Conservation (phyloP, 2,888 invertebrate genomes). For the Disparrhopalites patrizii region DNA sequence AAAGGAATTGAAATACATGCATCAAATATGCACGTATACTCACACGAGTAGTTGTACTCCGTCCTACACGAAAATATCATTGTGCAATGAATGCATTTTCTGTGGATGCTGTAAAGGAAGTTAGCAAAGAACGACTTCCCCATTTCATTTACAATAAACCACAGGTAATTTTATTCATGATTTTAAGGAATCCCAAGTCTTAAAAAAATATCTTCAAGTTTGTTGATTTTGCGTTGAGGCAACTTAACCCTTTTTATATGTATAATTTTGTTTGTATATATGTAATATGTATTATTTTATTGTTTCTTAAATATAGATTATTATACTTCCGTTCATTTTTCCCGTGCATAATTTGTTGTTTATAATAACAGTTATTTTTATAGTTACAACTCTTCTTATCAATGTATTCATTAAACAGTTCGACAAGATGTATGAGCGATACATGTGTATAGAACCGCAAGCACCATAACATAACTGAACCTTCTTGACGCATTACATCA, state of each 20-base stretch:
- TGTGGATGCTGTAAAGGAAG: too few species aligned
- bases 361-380: background rate
- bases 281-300: too few species aligned
- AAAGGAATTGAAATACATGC: too few species aligned
- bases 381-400: background rate
- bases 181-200: constrained; percentile 29
- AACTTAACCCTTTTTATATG: constrained; percentile 6
- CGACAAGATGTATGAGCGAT: constrained; percentile 17
- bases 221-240: constrained; percentile 7
- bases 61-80: too few species aligned
- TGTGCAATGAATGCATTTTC: too few species aligned
- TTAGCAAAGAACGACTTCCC: too few species aligned
- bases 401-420: constrained; percentile 3
- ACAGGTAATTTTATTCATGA: constrained; percentile 17
- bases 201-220: constrained; percentile 38
- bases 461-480: constrained; percentile 24
- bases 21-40: too few species aligned
- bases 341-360: background rate
- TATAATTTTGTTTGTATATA: too few species aligned
- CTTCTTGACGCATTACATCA: too few species aligned
- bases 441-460: constrained; percentile 26
- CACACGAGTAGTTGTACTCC: too few species aligned
- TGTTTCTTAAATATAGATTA: too few species aligned
- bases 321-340: constrained; percentile 11
- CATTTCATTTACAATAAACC: constrained; percentile 11